Conservation (phyloP, 2,113 vertebrate species). For the Psilopogon haemacephalus region DNA sequence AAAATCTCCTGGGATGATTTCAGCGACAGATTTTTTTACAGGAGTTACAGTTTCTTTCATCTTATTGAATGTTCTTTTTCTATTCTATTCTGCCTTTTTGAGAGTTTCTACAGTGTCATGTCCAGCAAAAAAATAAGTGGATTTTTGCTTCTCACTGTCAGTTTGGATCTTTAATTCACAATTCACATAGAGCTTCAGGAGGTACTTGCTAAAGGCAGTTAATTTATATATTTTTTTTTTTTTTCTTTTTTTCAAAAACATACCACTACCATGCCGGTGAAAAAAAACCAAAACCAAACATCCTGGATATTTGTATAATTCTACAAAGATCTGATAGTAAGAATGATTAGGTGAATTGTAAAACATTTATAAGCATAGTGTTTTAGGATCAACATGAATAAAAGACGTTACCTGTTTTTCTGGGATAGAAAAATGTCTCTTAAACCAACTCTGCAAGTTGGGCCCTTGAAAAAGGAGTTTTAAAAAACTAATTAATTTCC, state of each 20-base stretch:
- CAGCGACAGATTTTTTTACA: neutral
- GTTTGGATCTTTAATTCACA: neutral
- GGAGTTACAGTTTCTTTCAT: neutral
- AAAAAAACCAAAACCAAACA: neutral
- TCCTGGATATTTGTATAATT: neutral
- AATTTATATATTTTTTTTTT: too few species aligned
- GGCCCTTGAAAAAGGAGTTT: neutral
- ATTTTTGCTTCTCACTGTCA: neutral
- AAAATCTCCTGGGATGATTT: neutral
- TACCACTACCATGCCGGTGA: neutral
- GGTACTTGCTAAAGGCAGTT: neutral
- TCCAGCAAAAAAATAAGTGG: neutral
- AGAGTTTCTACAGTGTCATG: neutral
- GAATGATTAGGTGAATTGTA: neutral
- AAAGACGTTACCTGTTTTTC: neutral
- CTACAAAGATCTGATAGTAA: neutral
- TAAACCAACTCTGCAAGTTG: neutral
- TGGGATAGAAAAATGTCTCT: neutral
- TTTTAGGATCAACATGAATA: neutral
- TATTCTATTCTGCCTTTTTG: neutral
- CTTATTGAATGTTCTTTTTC: neutral
- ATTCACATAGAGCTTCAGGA: neutral
- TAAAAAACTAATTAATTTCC: neutral
- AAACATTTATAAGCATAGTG: neutral
- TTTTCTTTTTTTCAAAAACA: neutral